These are phyloP conservation scores for Pyrochroa serraticornis DNA, from an alignment of 2,888 invertebrate genomes.

Conservation along the genomic window DNA sequence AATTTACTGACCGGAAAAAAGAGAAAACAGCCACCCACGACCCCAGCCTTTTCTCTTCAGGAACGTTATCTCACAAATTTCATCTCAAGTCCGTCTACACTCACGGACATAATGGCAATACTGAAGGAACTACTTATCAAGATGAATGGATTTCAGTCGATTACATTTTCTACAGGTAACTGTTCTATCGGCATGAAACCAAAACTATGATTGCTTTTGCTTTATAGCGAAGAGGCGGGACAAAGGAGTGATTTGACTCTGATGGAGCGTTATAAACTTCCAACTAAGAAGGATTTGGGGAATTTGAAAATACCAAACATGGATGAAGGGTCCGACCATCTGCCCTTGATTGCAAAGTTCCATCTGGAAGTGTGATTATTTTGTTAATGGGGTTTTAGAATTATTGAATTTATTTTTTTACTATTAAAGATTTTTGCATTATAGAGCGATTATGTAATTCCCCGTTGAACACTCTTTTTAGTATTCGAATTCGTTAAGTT, in stretches of 20 bases:
- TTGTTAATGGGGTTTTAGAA: not conserved
- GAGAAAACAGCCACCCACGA: constrained; percentile 34
- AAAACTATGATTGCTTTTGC: constrained; percentile 27
- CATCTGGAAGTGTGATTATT: constrained; percentile 57
- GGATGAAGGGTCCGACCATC: constrained; percentile 80
- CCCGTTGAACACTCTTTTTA: too few species aligned
- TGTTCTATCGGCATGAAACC: not conserved
- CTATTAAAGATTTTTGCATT: not conserved
- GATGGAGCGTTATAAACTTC: constrained; percentile 69
- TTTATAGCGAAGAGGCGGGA: constrained; percentile 42
- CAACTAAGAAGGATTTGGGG: constrained; percentile 59
- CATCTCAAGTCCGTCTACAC: constrained; percentile 73
- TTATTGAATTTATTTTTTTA: not conserved
- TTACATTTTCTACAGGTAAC: constrained; percentile 84
- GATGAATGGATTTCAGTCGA: constrained; percentile 82
- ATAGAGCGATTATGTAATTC: too few species aligned
- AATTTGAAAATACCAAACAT: constrained; percentile 76
- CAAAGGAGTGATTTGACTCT: constrained; percentile 63
- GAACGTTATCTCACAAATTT: constrained; percentile 69
- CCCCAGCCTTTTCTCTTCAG: constrained; percentile 63
- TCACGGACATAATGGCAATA: constrained; percentile 57
- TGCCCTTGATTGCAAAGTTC: constrained; percentile 79
- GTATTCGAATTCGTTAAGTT: too few species aligned
- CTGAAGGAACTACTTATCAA: constrained; percentile 80
- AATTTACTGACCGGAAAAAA: constrained; percentile 2